Evolutionary conservation across 2,797 vertebrate genomes (phyloP), one percentile per base, ranked within the genome.

Genomic region (Picus viridis): DNA sequence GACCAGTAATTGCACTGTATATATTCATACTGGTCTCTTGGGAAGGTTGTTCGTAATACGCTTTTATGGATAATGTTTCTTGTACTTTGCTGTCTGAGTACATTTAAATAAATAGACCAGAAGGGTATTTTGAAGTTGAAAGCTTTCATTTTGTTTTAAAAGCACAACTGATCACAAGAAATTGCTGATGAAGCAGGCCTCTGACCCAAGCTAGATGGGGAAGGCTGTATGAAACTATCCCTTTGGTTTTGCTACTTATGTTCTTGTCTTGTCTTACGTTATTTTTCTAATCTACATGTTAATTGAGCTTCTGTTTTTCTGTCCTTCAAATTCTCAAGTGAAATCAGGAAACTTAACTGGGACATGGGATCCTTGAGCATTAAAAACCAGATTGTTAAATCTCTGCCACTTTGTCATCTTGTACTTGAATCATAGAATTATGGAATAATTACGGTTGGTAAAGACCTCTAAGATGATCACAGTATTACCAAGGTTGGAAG

Each of bases 71-170:
- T 83, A 75, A 53, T 76, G 34, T n/a, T 41, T 88, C 49, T 61
- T 64, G 45, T 54, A 36, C 43, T 80, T 80, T 57, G 53, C 63
- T 80, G 73, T 86, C 75, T 93, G 61, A 79, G 19, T 20, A 54
- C 16, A 39, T 90, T 90, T 91, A 83, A 87, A 84, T 87, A 59
- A 73, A 68, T 29, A 83, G 24, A 68, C 43, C 30, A 54, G 58
- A 70, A 73, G 23, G 47, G 6, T 63, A 62, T 78, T 92, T 91
- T 92, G 77, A 72, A 85, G 63, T 41, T 83, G 70, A 89, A 93
- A 79, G 47, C 41, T 92, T 86, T 30, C 36, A 39, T 81, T 95
- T 93, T 92, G 47, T 36, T 71, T 86, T 83, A 79, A 83, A 96
- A 77, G 56, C 11, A 39, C 26, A 34, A 29, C 53, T 88, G 34